Conservation (phyloP, 2,113 vertebrate species). For the Caretta caretta region DNA sequence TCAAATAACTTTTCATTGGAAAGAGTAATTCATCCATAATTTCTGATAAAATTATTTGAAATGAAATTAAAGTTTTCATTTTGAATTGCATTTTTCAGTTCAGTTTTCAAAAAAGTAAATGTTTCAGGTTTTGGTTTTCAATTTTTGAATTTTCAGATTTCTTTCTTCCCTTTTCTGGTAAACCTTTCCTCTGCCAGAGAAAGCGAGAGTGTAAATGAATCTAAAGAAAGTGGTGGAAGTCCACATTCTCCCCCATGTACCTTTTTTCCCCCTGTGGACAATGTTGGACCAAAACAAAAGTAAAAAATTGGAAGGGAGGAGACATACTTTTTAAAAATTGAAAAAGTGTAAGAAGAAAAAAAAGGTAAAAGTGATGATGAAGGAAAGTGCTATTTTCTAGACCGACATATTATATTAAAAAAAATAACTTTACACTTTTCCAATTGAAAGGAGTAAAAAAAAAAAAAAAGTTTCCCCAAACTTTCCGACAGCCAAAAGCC, state of each 20-base stretch:
- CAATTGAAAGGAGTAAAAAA: accelerated
- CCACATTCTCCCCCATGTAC: background rate
- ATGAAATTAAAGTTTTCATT: background rate
- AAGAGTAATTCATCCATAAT: background rate
- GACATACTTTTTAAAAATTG: background rate
- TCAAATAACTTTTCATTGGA: background rate
- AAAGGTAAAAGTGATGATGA: background rate
- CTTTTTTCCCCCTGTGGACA: background rate
- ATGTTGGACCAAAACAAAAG: background rate
- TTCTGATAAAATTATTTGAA: background rate
- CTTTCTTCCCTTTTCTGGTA: background rate
- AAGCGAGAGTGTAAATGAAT: background rate
- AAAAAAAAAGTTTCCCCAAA: background rate
- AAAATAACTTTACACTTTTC: background rate
- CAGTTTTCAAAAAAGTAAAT: background rate
- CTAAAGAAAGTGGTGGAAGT: background rate
- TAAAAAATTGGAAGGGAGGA: background rate
- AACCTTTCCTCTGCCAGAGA: background rate
- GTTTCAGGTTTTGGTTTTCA: background rate
- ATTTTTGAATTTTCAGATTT: background rate
- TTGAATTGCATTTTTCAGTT: background rate
- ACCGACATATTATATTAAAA: background rate
- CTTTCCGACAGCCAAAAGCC: background rate
- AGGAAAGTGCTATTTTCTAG: background rate
- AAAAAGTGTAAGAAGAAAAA: background rate